Evolutionary conservation across 1,140 invertebrate genomes (phyloP), one percentile per base, ranked within the genome.

Genomic region (Zeugodacus cucurbitae): DNA sequence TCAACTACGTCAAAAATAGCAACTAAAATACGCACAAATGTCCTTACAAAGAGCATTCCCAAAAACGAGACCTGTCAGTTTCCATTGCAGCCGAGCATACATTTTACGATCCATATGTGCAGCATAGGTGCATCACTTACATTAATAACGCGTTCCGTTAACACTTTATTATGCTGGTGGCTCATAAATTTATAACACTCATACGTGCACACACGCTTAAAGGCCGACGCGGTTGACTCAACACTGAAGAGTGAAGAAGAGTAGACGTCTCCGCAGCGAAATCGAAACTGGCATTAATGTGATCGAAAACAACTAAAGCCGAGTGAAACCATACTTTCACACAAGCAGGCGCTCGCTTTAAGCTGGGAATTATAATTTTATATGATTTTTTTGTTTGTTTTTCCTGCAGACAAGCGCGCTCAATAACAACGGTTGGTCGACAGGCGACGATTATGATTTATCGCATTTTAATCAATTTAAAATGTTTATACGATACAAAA

Each of bases 141-240:
- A 91, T 93, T 91, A 92, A 93, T 92, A 92, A 92, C 92, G 91
- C 92, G 92, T 92, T 93, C 91, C 91, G 92, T 93, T 93, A 93
- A 93, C 92, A 93, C 92, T 93, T 93, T 92, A 93, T 93, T 92
- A 92, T 91, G 90, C 90, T 91, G 90, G 89, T 89, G 89, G 92
- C 90, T 90, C 91, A 92, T 93, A 93, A 93, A 93, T 93, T 89
- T 78, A 48, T 87, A 32, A 74, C 41, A 22, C 64, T 74, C 70
- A 37, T 7, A 74, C 26, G 1, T 17, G 20, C n/a, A n/a, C 58
- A 20, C n/a, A 17, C 22, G 7, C 22, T 3, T 14, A 14, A 14
- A 48, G 14, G 14, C 10, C 44, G 2, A 4, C n/a, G 48, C 1
- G 48, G 48, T 20, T 54, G 48, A 54, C 1, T 14, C 2, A 54